Evolutionary conservation across 92 coral and sea anemone species (phyloP), one percentile per base, ranked within the genome.

Genomic region (Epizoanthus scotinus): DNA sequence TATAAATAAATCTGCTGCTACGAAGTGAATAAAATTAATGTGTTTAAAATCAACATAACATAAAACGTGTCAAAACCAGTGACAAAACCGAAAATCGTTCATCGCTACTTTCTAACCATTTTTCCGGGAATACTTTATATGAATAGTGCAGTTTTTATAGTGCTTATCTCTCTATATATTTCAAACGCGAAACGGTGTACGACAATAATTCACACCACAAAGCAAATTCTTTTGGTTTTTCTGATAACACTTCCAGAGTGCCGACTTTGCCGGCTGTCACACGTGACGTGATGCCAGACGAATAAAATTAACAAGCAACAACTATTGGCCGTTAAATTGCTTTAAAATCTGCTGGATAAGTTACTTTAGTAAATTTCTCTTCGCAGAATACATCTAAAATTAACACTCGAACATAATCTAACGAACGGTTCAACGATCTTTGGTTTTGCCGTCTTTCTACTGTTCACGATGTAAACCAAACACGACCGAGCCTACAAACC

Each of bases 381-480:
- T n/a, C 42, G 12, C 20, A 25, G 14, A 44, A 44, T 27, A 50
- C 28, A 71, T 31, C 24, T 53, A 53, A 17, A 71, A 40, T 47
- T 44, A 28, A 47, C 18, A 24, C 78, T 27, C 29, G 78, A 71
- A 50, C 74, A 59, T 58, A 59, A 3, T 17, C 42, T 28, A n/a
- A 64, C 8, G 69, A 19, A 56, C 22, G 42, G 20, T 15, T 47
- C 50, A 59, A 54, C 58, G 62, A 59, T n/a, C 42, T 24, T 18
- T 38, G 49, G 66, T 63, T 12, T 59, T 22, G 42, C 4, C 66
- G 22, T 21, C 14, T 75, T 10, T 12, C 58, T 75, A 36, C 26
- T 36, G 81, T 59, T 55, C 56, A 47, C 10, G 57, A 58, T 38
- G 40, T 40, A 40, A 36, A 40, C 50, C 38, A 59, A 63, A 75